These are phyloP conservation scores for Pandemis cinnamomeana DNA, from an alignment of 2,888 invertebrate species.

Conservation along the genomic window DNA sequence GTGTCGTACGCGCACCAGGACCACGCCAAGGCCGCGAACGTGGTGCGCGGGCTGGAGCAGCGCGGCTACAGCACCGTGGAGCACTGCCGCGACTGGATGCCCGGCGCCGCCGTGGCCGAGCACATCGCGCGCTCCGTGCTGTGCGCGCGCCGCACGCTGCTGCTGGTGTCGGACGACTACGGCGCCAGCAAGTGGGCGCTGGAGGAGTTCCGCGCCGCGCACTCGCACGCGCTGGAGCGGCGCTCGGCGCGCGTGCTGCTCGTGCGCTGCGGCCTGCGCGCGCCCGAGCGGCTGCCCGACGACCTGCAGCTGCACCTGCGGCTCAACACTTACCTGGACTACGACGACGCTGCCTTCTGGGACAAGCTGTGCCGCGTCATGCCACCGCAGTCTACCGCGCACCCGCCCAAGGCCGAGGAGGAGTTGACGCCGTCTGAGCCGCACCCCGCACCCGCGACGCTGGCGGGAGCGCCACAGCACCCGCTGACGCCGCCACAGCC, in stretches of 20 bases:
- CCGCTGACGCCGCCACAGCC: too few species aligned
- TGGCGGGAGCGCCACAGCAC: too few species aligned
- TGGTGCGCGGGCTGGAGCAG: slow-evolving; percentile 49
- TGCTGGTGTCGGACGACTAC: slow-evolving; percentile 37
- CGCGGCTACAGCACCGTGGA: slow-evolving; percentile 30
- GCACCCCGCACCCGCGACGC: neutral
- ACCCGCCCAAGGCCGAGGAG: too few species aligned
- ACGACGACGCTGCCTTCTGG: slow-evolving; percentile 21
- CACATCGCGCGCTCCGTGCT: slow-evolving; percentile 88
- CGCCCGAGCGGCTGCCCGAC: slow-evolving; percentile 15
- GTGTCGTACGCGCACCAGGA: slow-evolving; percentile 90
- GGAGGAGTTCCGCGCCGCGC: slow-evolving; percentile 88
- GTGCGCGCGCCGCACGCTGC: slow-evolving; percentile 80
- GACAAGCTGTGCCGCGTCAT: slow-evolving; percentile 25
- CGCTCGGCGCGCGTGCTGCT: slow-evolving; percentile 27
- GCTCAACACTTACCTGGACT: slow-evolving; percentile 25
- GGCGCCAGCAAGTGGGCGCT: slow-evolving; percentile 74
- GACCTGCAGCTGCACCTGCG: slow-evolving; percentile 26
- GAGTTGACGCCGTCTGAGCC: neutral
- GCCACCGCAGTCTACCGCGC: neutral
- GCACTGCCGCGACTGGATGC: slow-evolving; percentile 88
- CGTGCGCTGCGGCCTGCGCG: slow-evolving; percentile 18
- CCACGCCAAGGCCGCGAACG: slow-evolving; percentile 57
- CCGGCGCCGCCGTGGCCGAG: slow-evolving; percentile 86
- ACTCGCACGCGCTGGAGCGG: slow-evolving; percentile 79